Evolutionary conservation across 2,797 vertebrate genomes (phyloP).

Genomic region (Spinus pinus): DNA sequence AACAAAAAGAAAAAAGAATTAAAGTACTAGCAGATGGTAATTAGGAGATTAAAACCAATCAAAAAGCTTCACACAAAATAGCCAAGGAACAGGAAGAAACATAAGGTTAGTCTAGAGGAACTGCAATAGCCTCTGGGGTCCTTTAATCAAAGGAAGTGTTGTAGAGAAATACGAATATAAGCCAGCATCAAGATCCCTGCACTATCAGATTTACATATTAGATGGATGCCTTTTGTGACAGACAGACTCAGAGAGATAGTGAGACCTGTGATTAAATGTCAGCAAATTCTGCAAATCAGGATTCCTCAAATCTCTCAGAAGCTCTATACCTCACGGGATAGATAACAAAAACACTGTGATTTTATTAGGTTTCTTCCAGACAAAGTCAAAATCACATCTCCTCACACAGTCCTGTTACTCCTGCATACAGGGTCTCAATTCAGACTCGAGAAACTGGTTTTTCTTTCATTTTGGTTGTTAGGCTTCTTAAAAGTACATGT

Average conservation of each 20-base stretch:
- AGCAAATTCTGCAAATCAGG: not conserved
- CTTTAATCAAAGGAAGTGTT: not conserved
- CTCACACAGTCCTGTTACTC: not conserved
- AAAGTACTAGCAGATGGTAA: not conserved
- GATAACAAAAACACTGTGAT: not conserved
- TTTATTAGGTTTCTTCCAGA: not conserved
- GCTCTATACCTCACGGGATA: not conserved
- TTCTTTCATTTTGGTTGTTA: not conserved
- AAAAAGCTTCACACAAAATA: not conserved
- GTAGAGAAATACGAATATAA: not conserved
- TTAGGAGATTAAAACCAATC: not conserved
- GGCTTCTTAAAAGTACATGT: not conserved
- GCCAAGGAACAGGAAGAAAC: not conserved
- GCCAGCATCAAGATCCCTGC: not conserved
- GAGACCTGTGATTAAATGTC: not conserved
- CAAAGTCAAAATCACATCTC: not conserved
- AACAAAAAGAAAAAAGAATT: not conserved
- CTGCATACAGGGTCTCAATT: not conserved
- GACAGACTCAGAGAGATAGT: not conserved
- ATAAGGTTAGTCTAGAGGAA: not conserved
- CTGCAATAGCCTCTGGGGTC: not conserved
- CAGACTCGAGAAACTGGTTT: not conserved
- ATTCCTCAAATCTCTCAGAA: constrained; percentile 2
- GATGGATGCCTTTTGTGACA: not conserved
- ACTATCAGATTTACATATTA: not conserved